Conservation (phyloP, 2,797 vertebrate species). For the Amazonetta brasiliensis region DNA sequence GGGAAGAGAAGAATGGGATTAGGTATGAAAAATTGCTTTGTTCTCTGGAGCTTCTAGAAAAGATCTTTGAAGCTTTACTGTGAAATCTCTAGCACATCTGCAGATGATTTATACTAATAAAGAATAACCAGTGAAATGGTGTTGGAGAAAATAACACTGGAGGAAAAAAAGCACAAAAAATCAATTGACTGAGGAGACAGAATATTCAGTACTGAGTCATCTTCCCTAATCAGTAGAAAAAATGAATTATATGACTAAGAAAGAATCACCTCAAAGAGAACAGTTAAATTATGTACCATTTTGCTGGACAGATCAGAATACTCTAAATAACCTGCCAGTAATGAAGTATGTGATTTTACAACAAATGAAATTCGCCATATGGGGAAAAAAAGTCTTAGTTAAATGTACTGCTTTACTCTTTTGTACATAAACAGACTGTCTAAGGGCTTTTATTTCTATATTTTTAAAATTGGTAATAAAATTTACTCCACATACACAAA, state of each 20-base stretch:
- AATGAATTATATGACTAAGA: slow-evolving; percentile 56
- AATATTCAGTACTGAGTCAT: slow-evolving; percentile 61
- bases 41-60: slow-evolving; percentile 58
- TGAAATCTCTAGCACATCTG: slow-evolving; percentile 62
- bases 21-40: slow-evolving; percentile 77
- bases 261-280: slow-evolving; percentile 41
- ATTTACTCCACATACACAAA: background rate
- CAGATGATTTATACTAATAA: slow-evolving; percentile 62
- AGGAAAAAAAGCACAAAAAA: slow-evolving; percentile 31
- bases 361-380: background rate
- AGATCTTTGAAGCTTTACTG: slow-evolving; percentile 39
- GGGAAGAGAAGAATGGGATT: slow-evolving; percentile 82
- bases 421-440: background rate
- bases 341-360: slow-evolving; percentile 16
- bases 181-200: slow-evolving; percentile 35
- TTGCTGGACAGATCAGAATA: slow-evolving; percentile 15
- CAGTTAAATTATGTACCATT: slow-evolving; percentile 36
- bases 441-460: background rate
- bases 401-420: background rate
- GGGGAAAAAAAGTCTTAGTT: background rate
- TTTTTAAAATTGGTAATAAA: background rate
- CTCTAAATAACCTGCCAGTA: slow-evolving; percentile 9
- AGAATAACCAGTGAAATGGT: slow-evolving; percentile 47
- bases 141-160: slow-evolving; percentile 49
- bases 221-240: slow-evolving; percentile 46